Evolutionary conservation across 2,797 vertebrate genomes (phyloP), one percentile per base, ranked within the genome.

Genomic region (Eupleurogrammus muticus): DNA sequence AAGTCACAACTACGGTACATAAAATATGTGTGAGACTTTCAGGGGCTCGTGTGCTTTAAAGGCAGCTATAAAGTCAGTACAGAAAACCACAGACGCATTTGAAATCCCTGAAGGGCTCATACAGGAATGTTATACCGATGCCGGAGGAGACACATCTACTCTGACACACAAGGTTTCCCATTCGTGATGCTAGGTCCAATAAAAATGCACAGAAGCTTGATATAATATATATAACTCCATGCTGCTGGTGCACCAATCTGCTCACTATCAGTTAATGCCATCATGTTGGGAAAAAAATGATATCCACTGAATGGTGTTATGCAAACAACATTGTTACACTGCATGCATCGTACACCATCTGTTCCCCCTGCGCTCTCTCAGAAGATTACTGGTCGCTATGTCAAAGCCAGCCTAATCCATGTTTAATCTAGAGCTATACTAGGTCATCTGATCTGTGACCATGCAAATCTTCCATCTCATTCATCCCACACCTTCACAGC

Each of bases 381-480:
- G 78, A 89, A 90, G 90, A 93, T 92, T 92, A 90, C 69, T 65
- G 82, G 66, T 88, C 73, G 86, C 75, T 70, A 86, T 90, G 84
- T 85, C 85, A 81, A 80, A 87, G 66, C 66, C 75, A 81, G 73
- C 51, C 61, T 90, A 90, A 90, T 90, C 89, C 88, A 80, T 54
- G 76, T 90, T 91, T 90, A 93, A 92, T 92, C 91, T 83, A 40
- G 62, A 88, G 59, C 73, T 86, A 70, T 82, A 40, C 59, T 32
- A 69, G 73, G 60, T 80, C 73, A 62, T 73, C 61, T 73, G 64
- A 73, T 80, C 76, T 82, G 50, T 75, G 79, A 75, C 20, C 16
- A 1, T 65, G 35, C 5, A 67, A 81, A 78, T 77, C 61, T 80
- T 85, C 51, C 44, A 44, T 35, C 36, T 65, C n/a, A 35, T 66